A percentile compares a stretch with the other conserved stretches of the same genome.
Evolutionary conservation across 1,140 invertebrate genomes (phyloP).

Genomic region (Leptinotarsa texana): DNA sequence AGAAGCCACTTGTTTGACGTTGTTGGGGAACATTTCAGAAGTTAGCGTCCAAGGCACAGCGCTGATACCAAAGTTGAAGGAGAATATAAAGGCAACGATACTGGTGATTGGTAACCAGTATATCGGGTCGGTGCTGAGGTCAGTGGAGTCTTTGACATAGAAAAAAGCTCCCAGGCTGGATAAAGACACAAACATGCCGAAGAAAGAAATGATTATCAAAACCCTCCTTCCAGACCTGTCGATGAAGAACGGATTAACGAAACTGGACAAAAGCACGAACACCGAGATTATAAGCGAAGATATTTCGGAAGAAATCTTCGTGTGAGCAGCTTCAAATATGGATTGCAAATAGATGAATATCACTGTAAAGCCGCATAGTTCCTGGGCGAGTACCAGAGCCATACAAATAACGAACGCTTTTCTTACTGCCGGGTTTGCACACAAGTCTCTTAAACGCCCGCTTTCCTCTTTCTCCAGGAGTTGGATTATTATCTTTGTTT

Average conservation of each 20-base stretch:
- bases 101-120: slow-evolving; percentile 43
- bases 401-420: slow-evolving; percentile 56
- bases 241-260: slow-evolving; percentile 58
- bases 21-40: slow-evolving; percentile 78
- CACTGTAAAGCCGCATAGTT: slow-evolving; percentile 79
- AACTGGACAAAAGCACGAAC: slow-evolving; percentile 33
- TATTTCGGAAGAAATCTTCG: slow-evolving; percentile 55
- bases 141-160: slow-evolving; percentile 35
- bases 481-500: slow-evolving; percentile 21
- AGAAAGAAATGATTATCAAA: slow-evolving; percentile 70
- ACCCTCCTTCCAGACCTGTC: slow-evolving; percentile 73
- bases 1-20: slow-evolving; percentile 72
- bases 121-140: slow-evolving; percentile 10
- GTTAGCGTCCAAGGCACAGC: slow-evolving; percentile 82
- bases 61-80: slow-evolving; percentile 65
- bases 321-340: slow-evolving; percentile 69
- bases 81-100: slow-evolving; percentile 37
- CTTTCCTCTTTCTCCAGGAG: neutral
- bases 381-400: slow-evolving; percentile 72
- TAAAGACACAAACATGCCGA: slow-evolving; percentile 60
- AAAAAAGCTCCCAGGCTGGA: slow-evolving; percentile 43
- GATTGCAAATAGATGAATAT: slow-evolving; percentile 77
- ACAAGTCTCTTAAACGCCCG: neutral
- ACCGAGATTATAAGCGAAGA: slow-evolving; percentile 29
- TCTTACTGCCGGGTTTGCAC: slow-evolving; percentile 1